These are phyloP conservation scores for Anastatus disparis DNA, from an alignment of 1,140 invertebrate species.

Conservation along the genomic window DNA sequence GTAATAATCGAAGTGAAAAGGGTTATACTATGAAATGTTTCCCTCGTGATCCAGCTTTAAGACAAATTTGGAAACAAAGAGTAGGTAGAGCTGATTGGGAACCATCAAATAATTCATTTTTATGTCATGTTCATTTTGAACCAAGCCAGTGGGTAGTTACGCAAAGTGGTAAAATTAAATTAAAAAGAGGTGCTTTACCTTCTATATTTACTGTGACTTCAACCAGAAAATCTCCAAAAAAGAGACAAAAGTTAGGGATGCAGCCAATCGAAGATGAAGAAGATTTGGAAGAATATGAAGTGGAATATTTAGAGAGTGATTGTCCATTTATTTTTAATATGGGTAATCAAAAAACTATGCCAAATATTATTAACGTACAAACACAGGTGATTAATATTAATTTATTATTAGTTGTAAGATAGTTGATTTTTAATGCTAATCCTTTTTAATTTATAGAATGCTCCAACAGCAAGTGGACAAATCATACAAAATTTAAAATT, in stretches of 20 bases:
- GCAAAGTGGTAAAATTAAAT: slow-evolving; percentile 54
- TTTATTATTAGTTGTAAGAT: not conserved
- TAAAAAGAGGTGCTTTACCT: slow-evolving; percentile 59
- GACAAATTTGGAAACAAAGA: slow-evolving; percentile 60
- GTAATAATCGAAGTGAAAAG: slow-evolving; percentile 63
- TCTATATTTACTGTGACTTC: slow-evolving; percentile 58
- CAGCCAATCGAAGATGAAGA: slow-evolving; percentile 36
- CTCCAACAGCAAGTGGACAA: slow-evolving; percentile 16
- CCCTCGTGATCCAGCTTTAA: slow-evolving; percentile 56
- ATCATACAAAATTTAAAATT: slow-evolving; percentile 36
- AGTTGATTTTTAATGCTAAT: not conserved
- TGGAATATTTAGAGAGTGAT: slow-evolving; percentile 51
- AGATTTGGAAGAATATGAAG: slow-evolving; percentile 44
- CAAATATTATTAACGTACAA: slow-evolving; percentile 33
- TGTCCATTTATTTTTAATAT: slow-evolving; percentile 31
- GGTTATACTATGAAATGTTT: slow-evolving; percentile 65
- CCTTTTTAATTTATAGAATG: slow-evolving; percentile 9
- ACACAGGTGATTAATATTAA: slow-evolving; percentile 16
- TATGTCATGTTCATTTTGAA: slow-evolving; percentile 60
- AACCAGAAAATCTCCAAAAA: slow-evolving; percentile 58
- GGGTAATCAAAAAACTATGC: slow-evolving; percentile 20
- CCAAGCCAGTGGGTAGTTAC: slow-evolving; percentile 57
- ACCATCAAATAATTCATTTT: slow-evolving; percentile 62
- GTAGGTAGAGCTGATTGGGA: slow-evolving; percentile 62
- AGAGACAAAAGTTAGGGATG: slow-evolving; percentile 45